Conservation (phyloP, 2,113 vertebrate genomes). For the Oryzias javanicus region DNA sequence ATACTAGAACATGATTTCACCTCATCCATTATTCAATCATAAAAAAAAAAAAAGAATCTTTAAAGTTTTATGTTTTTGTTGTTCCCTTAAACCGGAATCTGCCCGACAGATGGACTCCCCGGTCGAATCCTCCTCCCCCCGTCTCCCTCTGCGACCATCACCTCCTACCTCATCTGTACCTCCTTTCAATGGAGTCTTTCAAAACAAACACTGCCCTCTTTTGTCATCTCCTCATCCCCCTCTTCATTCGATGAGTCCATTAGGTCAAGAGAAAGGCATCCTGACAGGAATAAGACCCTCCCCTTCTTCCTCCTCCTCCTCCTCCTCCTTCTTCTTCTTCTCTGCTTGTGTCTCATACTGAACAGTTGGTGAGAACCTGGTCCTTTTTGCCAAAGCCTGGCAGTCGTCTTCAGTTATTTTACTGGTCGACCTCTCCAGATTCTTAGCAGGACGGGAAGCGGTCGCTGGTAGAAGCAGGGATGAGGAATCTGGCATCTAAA, state of each 20-base stretch:
- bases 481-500: background rate
- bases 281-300: conserved; percentile 12
- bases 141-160: background rate
- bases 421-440: conserved; percentile 47
- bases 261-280: conserved; percentile 22
- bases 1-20: too few relatives aligned
- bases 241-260: conserved; percentile 10
- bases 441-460: conserved; percentile 27
- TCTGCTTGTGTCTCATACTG: conserved; percentile 34
- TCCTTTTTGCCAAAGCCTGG: conserved; percentile 40
- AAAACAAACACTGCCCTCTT: background rate
- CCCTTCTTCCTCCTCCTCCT: conserved; percentile 17
- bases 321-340: conserved; percentile 21
- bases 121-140: too few relatives aligned
- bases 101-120: too few relatives aligned
- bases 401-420: conserved; percentile 26
- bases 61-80: too few relatives aligned
- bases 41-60: too few relatives aligned
- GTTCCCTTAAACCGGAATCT: too few relatives aligned
- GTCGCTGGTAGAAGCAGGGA: conserved; percentile 16
- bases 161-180: background rate
- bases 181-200: background rate
- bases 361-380: conserved; percentile 51
- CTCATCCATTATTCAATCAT: too few relatives aligned
- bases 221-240: background rate